Evolutionary conservation across 2,797 vertebrate species (phyloP).

Genomic region (Sebastes hubbsi): DNA sequence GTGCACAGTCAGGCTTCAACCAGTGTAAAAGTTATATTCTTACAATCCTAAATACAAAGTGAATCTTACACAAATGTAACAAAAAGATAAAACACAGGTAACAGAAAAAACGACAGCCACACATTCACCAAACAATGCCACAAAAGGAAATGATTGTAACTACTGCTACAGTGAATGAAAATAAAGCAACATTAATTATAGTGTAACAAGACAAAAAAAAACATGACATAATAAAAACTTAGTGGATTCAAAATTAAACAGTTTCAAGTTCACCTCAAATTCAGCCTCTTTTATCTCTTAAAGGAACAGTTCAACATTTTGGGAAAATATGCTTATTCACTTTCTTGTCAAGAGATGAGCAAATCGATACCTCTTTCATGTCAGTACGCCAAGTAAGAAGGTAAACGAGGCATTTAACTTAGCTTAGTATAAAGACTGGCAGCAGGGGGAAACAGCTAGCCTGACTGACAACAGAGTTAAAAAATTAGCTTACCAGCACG

Average conservation of each 20-base stretch:
- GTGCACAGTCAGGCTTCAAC: conserved; percentile 43
- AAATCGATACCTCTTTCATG: neutral
- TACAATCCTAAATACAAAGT: conserved; percentile 27
- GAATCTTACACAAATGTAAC: conserved; percentile 24
- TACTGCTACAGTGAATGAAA: conserved; percentile 12
- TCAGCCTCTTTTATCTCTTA: neutral
- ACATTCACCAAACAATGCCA: conserved; percentile 23
- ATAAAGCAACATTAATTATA: conserved; percentile 10
- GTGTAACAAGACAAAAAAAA: conserved; percentile 1
- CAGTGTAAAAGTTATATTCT: conserved; percentile 34
- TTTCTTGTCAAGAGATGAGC: neutral
- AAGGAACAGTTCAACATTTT: neutral
- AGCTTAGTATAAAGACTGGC: neutral
- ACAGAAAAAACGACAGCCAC: conserved; percentile 4
- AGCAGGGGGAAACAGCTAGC: neutral
- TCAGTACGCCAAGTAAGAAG: neutral
- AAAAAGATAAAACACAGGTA: conserved; percentile 27
- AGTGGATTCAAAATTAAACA: neutral
- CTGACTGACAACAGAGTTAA: neutral
- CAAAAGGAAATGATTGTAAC: conserved; percentile 25
- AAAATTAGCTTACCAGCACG: neutral
- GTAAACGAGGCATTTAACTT: neutral
- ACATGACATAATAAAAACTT: conserved; percentile 12
- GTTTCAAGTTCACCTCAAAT: neutral
- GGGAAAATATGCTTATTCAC: neutral